Percentiles rank a stretch among this genome's conserved stretches.
phyloP scores from a whole-genome alignment of 2,797 vertebrate species.

The Eptatretus atami region DNA sequence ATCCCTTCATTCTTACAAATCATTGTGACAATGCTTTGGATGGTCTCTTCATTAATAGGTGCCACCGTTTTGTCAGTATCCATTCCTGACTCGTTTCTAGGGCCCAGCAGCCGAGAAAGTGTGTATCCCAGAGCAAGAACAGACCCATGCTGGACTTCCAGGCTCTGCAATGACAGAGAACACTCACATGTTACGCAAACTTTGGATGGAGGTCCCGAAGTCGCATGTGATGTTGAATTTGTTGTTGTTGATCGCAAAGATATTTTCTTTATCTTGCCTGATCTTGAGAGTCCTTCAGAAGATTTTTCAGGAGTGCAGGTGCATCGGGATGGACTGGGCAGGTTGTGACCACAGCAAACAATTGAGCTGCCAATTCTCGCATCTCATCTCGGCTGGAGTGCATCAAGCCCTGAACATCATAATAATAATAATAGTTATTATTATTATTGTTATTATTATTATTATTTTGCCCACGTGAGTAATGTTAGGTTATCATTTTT shows the following conservation, averaged over 20 bases:
- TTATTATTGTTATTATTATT: too few species aligned
- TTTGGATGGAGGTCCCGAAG: too few species aligned
- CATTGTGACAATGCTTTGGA: too few species aligned
- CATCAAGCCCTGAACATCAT: slow-evolving; percentile 39
- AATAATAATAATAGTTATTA: background rate
- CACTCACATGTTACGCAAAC: slow-evolving; percentile 5
- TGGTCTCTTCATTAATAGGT: too few species aligned
- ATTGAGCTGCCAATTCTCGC: slow-evolving; percentile 65
- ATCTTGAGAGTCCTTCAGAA: slow-evolving; percentile 73
- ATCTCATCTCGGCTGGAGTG: slow-evolving; percentile 90
- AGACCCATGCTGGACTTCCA: slow-evolving; percentile 67
- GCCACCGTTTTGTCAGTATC: too few species aligned
- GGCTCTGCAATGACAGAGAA: slow-evolving; percentile 28
- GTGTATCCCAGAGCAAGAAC: slow-evolving; percentile 76
- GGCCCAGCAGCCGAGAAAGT: slow-evolving; percentile 22
- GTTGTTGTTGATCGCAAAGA: too few species aligned
- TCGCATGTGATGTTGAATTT: too few species aligned
- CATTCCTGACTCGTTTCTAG: too few species aligned
- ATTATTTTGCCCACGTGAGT: too few species aligned
- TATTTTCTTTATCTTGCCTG: slow-evolving; percentile 10
- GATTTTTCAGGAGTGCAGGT: slow-evolving; percentile 35
- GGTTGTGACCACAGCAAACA: slow-evolving; percentile 64
- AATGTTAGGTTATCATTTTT: too few species aligned
- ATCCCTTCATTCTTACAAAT: too few species aligned
- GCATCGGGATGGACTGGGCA: slow-evolving; percentile 54